These are phyloP conservation scores for Brachyhypopomus occidentalis DNA, from an alignment of 2,113 vertebrate species.

Conservation along the genomic window DNA sequence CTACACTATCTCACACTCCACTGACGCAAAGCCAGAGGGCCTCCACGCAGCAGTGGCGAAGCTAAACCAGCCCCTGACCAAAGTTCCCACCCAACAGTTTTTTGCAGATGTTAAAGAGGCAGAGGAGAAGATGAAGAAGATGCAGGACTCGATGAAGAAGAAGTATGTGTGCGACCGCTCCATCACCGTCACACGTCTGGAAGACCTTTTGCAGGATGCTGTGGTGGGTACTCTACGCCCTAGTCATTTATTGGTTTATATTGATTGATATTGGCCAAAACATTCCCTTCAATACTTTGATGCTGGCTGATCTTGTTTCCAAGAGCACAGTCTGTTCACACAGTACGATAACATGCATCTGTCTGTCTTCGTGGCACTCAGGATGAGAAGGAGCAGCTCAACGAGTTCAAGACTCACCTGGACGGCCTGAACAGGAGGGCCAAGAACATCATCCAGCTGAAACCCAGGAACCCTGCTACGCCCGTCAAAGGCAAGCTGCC, in stretches of 20 bases:
- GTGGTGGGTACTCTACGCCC: slow-evolving; percentile 67
- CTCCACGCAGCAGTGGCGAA: background rate
- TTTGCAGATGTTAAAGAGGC: slow-evolving; percentile 86
- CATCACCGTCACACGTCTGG: slow-evolving; percentile 84
- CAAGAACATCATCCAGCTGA: slow-evolving; percentile 84
- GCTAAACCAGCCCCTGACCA: background rate
- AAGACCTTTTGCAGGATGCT: slow-evolving; percentile 90
- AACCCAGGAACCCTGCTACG: slow-evolving; percentile 78
- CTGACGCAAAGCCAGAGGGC: background rate
- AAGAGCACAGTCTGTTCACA: background rate
- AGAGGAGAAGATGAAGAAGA: slow-evolving; percentile 82
- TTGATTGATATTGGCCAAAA: background rate
- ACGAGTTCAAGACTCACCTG: slow-evolving; percentile 81
- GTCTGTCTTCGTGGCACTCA: slow-evolving; percentile 49
- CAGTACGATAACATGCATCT: background rate
- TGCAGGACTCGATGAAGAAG: slow-evolving; percentile 82
- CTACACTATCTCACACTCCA: no score
- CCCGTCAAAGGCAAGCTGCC: slow-evolving; percentile 75
- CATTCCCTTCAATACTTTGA: no score
- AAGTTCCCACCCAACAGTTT: slow-evolving; percentile 67
- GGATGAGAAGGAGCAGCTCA: slow-evolving; percentile 90
- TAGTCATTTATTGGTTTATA: background rate
- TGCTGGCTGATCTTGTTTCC: background rate
- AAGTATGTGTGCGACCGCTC: slow-evolving; percentile 89
- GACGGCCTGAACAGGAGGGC: slow-evolving; percentile 82